Conservation (phyloP, 2,113 vertebrate species). For the Rhombomys opimus region DNA sequence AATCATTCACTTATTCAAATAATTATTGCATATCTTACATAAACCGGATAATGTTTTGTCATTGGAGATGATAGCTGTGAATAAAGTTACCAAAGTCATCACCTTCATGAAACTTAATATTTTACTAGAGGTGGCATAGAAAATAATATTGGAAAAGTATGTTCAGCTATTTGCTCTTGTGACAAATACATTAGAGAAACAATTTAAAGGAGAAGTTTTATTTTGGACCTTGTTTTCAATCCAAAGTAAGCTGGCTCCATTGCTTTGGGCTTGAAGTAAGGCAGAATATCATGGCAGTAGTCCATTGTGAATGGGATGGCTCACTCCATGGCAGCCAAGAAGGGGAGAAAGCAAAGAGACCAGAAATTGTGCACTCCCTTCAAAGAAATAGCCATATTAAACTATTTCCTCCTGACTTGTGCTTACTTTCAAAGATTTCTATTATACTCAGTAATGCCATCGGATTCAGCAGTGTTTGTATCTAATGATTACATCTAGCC, state of each 20-base stretch:
- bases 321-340: not conserved
- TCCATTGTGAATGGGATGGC: too few relatives aligned
- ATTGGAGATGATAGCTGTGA: not conserved
- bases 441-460: not conserved
- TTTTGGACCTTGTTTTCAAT: not conserved
- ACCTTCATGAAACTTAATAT: not conserved
- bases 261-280: not conserved
- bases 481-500: not conserved
- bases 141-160: not conserved
- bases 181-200: not conserved
- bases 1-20: not conserved
- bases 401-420: not conserved
- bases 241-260: not conserved
- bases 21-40: not conserved
- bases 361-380: too few relatives aligned
- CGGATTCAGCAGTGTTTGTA: not conserved
- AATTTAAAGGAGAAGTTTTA: not conserved
- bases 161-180: not conserved
- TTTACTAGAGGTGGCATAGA: not conserved
- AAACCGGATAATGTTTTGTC: not conserved
- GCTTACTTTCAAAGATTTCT: not conserved
- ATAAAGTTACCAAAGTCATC: conserved; percentile 13
- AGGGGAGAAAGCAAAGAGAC: not conserved
- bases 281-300: not conserved
- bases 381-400: not conserved